Percentiles rank a stretch among this genome's conserved stretches.
Evolutionary conservation across 1,140 invertebrate species (phyloP).

Genomic region (Mactra quadrangularis): DNA sequence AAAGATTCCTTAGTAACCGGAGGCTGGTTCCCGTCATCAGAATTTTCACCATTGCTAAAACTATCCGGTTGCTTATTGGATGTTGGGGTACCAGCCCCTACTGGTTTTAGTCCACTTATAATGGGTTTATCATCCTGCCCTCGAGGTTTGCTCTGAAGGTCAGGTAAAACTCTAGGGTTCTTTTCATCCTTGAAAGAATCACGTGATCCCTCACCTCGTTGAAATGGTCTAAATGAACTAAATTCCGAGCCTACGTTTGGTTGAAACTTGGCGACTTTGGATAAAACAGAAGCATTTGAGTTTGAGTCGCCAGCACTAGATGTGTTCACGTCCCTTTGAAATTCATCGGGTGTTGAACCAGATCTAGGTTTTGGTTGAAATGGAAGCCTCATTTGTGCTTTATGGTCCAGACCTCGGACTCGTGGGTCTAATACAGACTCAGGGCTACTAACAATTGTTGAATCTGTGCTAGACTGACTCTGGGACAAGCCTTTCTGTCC

Average conservation of each 20-base stretch:
- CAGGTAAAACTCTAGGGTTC: slow-evolving; percentile 51
- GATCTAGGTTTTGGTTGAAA: slow-evolving; percentile 67
- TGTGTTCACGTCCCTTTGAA: slow-evolving; percentile 26
- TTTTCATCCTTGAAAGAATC: slow-evolving; percentile 67
- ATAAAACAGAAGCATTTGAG: slow-evolving; percentile 66
- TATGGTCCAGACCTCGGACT: slow-evolving; percentile 59
- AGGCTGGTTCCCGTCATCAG: slow-evolving; percentile 58
- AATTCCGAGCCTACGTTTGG: slow-evolving; percentile 55
- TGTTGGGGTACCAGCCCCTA: slow-evolving; percentile 48
- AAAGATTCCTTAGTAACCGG: slow-evolving; percentile 75
- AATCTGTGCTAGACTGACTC: slow-evolving; percentile 67
- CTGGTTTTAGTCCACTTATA: slow-evolving; percentile 69
- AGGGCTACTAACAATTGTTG: slow-evolving; percentile 63
- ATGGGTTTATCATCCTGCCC: slow-evolving; percentile 74
- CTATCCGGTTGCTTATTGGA: slow-evolving; percentile 70
- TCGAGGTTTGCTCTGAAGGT: slow-evolving; percentile 66
- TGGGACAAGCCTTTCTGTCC: slow-evolving; percentile 48
- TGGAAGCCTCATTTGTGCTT: slow-evolving; percentile 63
- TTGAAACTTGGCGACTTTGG: slow-evolving; percentile 74
- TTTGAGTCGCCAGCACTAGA: slow-evolving; percentile 13
- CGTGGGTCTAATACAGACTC: slow-evolving; percentile 62
- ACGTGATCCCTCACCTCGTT: slow-evolving; percentile 60
- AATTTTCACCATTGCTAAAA: slow-evolving; percentile 62
- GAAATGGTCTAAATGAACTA: slow-evolving; percentile 68
- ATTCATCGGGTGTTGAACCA: slow-evolving; percentile 60